These are phyloP conservation scores for Perizoma flavofasciatum DNA, from an alignment of 2,888 invertebrate genomes.

Conservation along the genomic window DNA sequence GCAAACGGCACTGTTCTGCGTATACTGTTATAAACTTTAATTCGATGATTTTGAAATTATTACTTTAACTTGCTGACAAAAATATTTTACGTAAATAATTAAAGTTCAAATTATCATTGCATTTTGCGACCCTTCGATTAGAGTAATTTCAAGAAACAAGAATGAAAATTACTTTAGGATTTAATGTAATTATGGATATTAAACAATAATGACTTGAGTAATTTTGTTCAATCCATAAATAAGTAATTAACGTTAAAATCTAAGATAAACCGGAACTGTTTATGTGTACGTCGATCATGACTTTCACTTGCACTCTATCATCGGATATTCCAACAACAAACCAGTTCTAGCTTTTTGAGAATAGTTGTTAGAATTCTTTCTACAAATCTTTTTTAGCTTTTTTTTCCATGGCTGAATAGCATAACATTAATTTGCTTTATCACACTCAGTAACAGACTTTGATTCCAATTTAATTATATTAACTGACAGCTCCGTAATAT, in stretches of 20 bases:
- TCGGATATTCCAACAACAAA: conserved; percentile 74
- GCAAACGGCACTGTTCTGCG: no score
- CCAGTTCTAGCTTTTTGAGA: conserved; percentile 65
- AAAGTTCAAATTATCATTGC: no score
- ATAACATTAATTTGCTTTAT: conserved; percentile 56
- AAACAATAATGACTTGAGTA: conserved; percentile 19
- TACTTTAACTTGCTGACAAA: no score
- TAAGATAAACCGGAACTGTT: conserved; percentile 75
- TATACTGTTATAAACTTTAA: no score
- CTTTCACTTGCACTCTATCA: conserved; percentile 81
- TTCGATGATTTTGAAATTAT: no score
- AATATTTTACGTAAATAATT: no score
- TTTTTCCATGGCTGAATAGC: conserved; percentile 43
- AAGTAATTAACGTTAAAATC: conserved; percentile 62
- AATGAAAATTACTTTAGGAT: conserved; percentile 7
- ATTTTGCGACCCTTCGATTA: background rate
- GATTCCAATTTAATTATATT: conserved; percentile 55
- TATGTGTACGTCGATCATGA: conserved; percentile 72
- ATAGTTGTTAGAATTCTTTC: conserved; percentile 59
- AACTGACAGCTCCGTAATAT: conserved; percentile 51
- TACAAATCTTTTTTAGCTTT: conserved; percentile 43
- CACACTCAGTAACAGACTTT: conserved; percentile 48
- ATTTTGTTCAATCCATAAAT: conserved; percentile 34
- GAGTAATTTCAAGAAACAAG: conserved; percentile 9
- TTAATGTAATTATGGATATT: conserved; percentile 22